These are phyloP conservation scores for Acronicta aceris DNA, from an alignment of 2,888 invertebrate genomes.

Conservation along the genomic window DNA sequence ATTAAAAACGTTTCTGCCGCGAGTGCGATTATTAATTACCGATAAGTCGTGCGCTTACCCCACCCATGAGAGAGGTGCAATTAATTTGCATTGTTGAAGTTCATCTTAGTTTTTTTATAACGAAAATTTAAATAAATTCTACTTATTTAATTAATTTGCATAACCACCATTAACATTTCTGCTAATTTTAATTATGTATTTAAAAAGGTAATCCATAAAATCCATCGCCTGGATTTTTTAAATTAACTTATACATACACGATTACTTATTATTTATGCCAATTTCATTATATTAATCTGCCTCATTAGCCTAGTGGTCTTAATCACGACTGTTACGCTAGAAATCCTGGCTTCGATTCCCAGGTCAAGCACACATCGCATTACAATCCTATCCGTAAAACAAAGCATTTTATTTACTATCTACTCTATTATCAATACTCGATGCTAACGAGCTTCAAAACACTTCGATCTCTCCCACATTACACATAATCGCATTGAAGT, in stretches of 20 bases:
- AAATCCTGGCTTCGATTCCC: too few relatives aligned
- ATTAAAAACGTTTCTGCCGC: constrained; percentile 82
- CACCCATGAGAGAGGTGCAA: constrained; percentile 75
- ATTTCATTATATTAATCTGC: too few relatives aligned
- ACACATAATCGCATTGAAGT: constrained; percentile 43
- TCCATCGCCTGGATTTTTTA: too few relatives aligned
- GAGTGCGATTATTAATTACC: constrained; percentile 80
- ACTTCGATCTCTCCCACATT: constrained; percentile 23
- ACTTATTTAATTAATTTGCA: constrained; percentile 10
- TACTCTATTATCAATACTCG: background rate
- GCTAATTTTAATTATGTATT: too few relatives aligned
- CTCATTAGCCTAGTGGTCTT: too few relatives aligned
- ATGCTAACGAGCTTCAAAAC: constrained; percentile 35
- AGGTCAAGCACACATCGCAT: too few relatives aligned
- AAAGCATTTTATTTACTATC: background rate
- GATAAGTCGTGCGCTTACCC: constrained; percentile 66
- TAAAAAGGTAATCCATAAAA: too few relatives aligned
- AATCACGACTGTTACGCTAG: too few relatives aligned
- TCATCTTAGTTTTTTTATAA: constrained; percentile 52
- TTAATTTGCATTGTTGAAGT: constrained; percentile 67
- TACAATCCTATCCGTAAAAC: too few relatives aligned
- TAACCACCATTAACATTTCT: background rate
- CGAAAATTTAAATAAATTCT: constrained; percentile 23
- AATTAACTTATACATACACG: too few relatives aligned
- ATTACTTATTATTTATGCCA: too few relatives aligned